Percentiles rank a stretch among this genome's conserved stretches.
These are phyloP conservation scores for Puffinus mauretanicus DNA, from an alignment of 2,113 vertebrate species.

Conservation along the genomic window DNA sequence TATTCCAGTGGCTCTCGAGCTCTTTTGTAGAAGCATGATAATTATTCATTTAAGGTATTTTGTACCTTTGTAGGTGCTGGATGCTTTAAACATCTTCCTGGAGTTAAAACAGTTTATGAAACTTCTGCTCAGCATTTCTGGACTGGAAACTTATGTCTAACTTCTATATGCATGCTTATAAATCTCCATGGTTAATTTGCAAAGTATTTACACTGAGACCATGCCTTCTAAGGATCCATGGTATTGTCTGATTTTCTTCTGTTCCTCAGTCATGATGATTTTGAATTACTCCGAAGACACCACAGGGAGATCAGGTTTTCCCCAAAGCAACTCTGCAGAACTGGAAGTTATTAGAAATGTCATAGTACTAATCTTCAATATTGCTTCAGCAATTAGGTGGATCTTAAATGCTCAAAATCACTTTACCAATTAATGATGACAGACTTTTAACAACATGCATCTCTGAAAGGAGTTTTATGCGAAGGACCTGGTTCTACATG, in stretches of 20 bases:
- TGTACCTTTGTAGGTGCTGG: neutral
- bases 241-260: neutral
- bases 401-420: slow-evolving; percentile 1
- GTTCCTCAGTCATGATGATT: neutral
- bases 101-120: neutral
- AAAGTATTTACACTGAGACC: neutral
- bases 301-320: neutral
- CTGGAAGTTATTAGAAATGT: neutral
- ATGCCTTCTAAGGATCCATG: neutral
- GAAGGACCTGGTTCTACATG: neutral
- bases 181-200: neutral
- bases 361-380: neutral
- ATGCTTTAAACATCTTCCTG: neutral
- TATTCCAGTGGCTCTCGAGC: neutral
- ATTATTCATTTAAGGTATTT: neutral
- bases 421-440: neutral
- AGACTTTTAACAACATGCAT: neutral
- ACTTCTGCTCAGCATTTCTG: neutral
- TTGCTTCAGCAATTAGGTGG: neutral
- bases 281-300: neutral
- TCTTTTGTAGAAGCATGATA: neutral
- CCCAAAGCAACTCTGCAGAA: neutral
- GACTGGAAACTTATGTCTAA: neutral
- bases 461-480: neutral
- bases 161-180: neutral